These are phyloP conservation scores for Furnarius figulus DNA, from an alignment of 2,113 vertebrate species.

Conservation along the genomic window DNA sequence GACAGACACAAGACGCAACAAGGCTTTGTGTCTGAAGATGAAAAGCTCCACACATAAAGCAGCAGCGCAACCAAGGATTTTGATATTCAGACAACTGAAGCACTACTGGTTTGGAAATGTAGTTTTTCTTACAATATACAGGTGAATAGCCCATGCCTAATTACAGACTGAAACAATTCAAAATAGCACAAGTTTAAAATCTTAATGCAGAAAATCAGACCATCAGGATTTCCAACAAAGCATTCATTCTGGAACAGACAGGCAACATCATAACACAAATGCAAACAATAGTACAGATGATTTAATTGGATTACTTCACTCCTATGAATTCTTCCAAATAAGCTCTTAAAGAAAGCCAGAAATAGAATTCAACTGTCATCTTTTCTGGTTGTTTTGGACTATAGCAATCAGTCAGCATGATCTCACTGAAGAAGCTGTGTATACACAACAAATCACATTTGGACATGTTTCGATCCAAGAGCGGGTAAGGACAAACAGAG, in stretches of 20 bases:
- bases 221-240: neutral
- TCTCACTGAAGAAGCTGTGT: neutral
- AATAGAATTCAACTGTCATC: neutral
- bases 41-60: neutral
- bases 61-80: neutral
- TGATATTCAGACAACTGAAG: neutral
- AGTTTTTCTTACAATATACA: neutral
- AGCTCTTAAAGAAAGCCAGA: neutral
- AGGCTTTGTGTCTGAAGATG: neutral
- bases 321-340: neutral
- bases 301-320: neutral
- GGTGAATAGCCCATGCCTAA: neutral
- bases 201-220: neutral
- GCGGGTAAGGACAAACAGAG: slow-evolving; percentile 42
- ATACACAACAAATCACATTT: slow-evolving; percentile 15
- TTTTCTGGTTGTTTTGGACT: neutral
- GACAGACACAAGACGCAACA: neutral
- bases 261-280: neutral
- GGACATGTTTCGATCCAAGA: neutral
- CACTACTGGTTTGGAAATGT: neutral
- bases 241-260: neutral
- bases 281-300: neutral
- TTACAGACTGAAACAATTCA: neutral
- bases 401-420: neutral
- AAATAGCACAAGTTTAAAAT: slow-evolving; percentile 17